These are phyloP conservation scores for Zaprionus lineosus DNA, from an alignment of 2,888 invertebrate species.

Conservation along the genomic window DNA sequence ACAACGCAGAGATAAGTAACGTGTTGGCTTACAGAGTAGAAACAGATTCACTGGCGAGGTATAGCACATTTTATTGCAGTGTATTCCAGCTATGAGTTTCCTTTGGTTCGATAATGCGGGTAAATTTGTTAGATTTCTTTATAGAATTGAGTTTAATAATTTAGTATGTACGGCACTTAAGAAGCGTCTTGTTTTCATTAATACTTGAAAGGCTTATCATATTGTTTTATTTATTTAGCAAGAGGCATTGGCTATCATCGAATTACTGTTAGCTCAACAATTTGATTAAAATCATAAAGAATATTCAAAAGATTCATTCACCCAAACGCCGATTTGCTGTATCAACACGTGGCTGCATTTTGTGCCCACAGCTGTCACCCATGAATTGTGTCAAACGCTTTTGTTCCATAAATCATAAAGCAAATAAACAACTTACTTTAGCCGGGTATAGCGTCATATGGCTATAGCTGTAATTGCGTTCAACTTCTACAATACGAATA, in stretches of 20 bases:
- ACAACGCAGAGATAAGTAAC: too few species aligned
- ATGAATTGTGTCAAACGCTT: not conserved
- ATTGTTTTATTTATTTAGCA: conserved; percentile 62
- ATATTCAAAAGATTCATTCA: conserved; percentile 48
- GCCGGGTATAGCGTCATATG: too few species aligned
- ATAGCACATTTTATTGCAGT: too few species aligned
- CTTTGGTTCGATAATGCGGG: too few species aligned
- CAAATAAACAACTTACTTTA: conserved; percentile 54
- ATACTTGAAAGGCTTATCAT: conserved; percentile 42
- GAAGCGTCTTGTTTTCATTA: conserved; percentile 30
- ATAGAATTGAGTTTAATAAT: conserved; percentile 24
- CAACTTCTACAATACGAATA: too few species aligned
- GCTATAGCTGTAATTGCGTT: too few species aligned
- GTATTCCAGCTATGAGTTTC: too few species aligned
- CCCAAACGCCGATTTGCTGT: not conserved
- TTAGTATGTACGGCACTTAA: conserved; percentile 18
- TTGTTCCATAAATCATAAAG: conserved; percentile 43
- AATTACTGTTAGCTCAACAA: conserved; percentile 37
- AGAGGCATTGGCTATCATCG: conserved; percentile 67
- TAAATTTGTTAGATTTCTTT: too few species aligned
- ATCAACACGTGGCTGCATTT: conserved; percentile 12
- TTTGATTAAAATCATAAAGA: conserved; percentile 46
- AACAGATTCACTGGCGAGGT: too few species aligned
- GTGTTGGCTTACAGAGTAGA: too few species aligned
- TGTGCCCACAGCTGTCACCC: conserved; percentile 12